These are phyloP conservation scores for Cephus rjabovi DNA, from an alignment of 2,888 invertebrate species.

Conservation along the genomic window DNA sequence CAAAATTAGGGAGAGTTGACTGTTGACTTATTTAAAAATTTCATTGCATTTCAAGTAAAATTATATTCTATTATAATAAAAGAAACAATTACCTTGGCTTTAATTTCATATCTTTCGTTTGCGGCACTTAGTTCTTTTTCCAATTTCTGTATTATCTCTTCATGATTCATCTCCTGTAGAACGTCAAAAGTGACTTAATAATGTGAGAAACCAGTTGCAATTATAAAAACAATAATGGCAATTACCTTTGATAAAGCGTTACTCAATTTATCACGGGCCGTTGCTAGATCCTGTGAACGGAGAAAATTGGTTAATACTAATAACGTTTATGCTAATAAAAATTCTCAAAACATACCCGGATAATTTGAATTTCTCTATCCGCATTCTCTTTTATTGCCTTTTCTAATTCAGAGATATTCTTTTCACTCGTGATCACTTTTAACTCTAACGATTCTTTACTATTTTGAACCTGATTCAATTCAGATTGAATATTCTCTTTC, in stretches of 20 bases:
- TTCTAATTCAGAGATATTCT: no score
- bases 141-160: background rate
- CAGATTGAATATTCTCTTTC: no score
- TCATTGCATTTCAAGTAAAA: background rate
- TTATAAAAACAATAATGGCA: background rate
- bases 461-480: no score
- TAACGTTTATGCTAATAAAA: no score
- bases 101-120: slow-evolving; percentile 10
- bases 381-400: no score
- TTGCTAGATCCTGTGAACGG: background rate
- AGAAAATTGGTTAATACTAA: background rate
- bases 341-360: no score
- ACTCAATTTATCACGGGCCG: background rate
- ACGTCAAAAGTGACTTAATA: background rate
- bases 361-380: no score
- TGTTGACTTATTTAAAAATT: background rate
- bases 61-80: background rate
- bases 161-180: background rate
- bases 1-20: no score
- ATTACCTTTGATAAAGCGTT: background rate
- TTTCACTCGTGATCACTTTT: no score
- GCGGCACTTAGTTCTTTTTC: slow-evolving; percentile 14
- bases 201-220: background rate
- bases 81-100: slow-evolving; percentile 8
- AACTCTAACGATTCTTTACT: no score